A percentile compares a stretch with the other conserved stretches of the same genome.
Evolutionary conservation across 2,888 invertebrate species (phyloP).

Genomic region (Cenopis cana): DNA sequence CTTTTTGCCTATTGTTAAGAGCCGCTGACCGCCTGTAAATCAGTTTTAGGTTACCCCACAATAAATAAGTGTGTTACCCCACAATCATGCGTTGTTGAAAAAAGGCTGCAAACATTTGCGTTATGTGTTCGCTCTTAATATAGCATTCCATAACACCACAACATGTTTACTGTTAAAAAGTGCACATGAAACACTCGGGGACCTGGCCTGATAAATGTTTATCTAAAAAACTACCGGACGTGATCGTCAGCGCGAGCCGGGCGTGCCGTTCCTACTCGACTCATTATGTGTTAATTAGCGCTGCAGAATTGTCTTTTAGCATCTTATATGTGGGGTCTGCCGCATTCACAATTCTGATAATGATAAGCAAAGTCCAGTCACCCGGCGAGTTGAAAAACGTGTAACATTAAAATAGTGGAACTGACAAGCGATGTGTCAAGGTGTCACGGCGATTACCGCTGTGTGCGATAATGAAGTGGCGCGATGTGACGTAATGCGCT

Average conservation of each 20-base stretch:
- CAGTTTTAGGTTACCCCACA: too few relatives aligned
- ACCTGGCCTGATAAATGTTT: background rate
- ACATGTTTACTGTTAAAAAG: background rate
- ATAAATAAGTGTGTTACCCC: too few relatives aligned
- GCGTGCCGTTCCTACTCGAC: background rate
- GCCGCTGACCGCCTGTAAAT: too few relatives aligned
- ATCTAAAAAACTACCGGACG: background rate
- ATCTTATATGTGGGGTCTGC: background rate
- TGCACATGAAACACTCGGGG: constrained; percentile 4
- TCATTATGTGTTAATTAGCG: background rate
- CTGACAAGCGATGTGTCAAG: constrained; percentile 61
- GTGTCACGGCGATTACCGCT: constrained; percentile 60
- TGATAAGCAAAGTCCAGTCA: constrained; percentile 32
- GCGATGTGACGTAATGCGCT: constrained; percentile 70
- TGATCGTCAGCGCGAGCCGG: background rate
- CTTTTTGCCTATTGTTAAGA: too few relatives aligned
- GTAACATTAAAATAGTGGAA: constrained; percentile 35
- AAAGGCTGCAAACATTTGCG: too few relatives aligned
- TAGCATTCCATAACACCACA: background rate
- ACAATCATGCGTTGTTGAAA: background rate
- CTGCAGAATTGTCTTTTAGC: background rate
- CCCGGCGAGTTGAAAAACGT: constrained; percentile 33
- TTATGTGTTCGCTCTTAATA: background rate
- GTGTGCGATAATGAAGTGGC: constrained; percentile 74
- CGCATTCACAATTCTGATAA: constrained; percentile 2